Base-by-base conservation (phyloP, 2,888 invertebrate genomes). In the Chymomyza caudatula region DNA sequence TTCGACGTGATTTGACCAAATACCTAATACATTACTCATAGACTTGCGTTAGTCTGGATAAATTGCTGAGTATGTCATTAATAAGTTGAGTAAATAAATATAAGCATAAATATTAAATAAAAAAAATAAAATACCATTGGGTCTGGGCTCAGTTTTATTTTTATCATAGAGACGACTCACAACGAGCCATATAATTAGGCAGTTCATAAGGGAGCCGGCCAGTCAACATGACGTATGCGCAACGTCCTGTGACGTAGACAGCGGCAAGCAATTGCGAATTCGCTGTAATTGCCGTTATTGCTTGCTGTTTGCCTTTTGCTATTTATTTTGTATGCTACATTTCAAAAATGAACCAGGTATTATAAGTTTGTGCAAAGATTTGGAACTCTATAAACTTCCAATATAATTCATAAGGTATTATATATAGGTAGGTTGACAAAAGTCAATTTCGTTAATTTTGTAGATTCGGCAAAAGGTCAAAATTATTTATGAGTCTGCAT, bases 181-280 rank as follows among this genome's bases (percentile, higher is more conserved):
- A 64, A 57, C 67, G 67, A 65, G 76, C 49, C 63, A 77, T 74
- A 69, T 63, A 60, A 60, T 66, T 69, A 69, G 70, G 11, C 64
- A 69, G 69, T 69, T 69, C 57, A 23, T 22, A 25, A 25, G 43
- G 22, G 15, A n/a, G n/a, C 42, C 17, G 11, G 20, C 42, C 22
- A 3, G 60, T 37, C 54, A 49, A 67, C 73, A 60, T 80, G 78
- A 83, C 83, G 76, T 79, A 83, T 77, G 60, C 69, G 68, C 71
- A 66, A 67, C 60, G 74, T 67, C 62, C 60, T 67, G 77, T 81
- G 82, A 81, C 81, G 85, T 85, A 62, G 69, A 63, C 68, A 47
- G 53, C 13, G 43, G 20, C 55, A 63, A 51, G 29, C 61, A 74
- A 68, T 69, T 76, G 69, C 68, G 57, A 80, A 72, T 76, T 80